Percentiles rank a stretch among this genome's conserved stretches.
These are phyloP conservation scores for Mythimna loreyi DNA, from an alignment of 2,888 invertebrate species.

Conservation along the genomic window DNA sequence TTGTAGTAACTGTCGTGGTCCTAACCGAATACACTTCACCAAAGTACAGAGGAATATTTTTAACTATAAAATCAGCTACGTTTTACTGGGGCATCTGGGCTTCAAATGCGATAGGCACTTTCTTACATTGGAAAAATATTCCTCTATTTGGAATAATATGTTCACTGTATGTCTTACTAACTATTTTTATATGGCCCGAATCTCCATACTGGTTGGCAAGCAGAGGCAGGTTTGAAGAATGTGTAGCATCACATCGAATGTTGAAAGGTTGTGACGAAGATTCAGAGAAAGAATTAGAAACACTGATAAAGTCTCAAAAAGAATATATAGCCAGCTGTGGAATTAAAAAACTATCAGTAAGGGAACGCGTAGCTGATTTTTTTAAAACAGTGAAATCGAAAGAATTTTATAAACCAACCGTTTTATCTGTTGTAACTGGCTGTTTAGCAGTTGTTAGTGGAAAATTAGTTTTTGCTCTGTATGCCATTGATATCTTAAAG, in stretches of 20 bases:
- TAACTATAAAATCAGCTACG: slow-evolving; percentile 65
- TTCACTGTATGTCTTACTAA: slow-evolving; percentile 52
- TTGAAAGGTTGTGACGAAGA: slow-evolving; percentile 68
- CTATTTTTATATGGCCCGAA: slow-evolving; percentile 57
- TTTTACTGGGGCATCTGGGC: slow-evolving; percentile 67
- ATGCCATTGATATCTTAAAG: slow-evolving; percentile 73
- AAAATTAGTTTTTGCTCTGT: slow-evolving; percentile 70
- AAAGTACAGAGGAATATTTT: slow-evolving; percentile 68
- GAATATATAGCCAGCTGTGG: slow-evolving; percentile 50
- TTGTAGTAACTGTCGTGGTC: slow-evolving; percentile 51
- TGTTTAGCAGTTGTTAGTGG: slow-evolving; percentile 63
- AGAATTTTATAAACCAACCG: slow-evolving; percentile 72
- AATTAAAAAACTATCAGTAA: slow-evolving; percentile 6
- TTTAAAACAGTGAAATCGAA: slow-evolving; percentile 46
- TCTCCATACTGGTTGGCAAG: slow-evolving; percentile 73
- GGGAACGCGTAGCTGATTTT: slow-evolving; percentile 18
- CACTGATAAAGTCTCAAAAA: slow-evolving; percentile 64
- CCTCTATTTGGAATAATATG: slow-evolving; percentile 60
- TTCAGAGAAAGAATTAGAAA: slow-evolving; percentile 69
- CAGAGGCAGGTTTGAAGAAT: slow-evolving; percentile 68
- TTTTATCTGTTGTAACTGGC: slow-evolving; percentile 58
- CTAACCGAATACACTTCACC: slow-evolving; percentile 70
- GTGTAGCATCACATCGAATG: slow-evolving; percentile 67
- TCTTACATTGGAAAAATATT: slow-evolving; percentile 68
- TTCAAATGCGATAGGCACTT: slow-evolving; percentile 69